These are phyloP conservation scores for Nomada flava DNA, from an alignment of 2,888 invertebrate species.

Conservation along the genomic window DNA sequence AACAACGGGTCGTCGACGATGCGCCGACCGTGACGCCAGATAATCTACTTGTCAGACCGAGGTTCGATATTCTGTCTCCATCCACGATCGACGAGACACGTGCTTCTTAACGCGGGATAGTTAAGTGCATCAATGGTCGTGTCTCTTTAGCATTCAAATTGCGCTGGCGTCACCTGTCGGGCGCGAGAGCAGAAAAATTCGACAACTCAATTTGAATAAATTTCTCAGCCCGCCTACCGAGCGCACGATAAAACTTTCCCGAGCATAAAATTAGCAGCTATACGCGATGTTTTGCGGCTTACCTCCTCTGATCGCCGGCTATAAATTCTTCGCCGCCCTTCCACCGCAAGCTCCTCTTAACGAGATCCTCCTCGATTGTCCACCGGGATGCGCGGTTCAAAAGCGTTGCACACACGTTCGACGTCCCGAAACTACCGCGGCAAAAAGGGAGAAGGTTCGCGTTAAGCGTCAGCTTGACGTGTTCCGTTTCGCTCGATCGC, in stretches of 20 bases:
- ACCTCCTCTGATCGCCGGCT: constrained; percentile 45
- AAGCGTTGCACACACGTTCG: constrained; percentile 1
- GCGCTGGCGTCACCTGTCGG: constrained; percentile 48
- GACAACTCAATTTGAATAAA: constrained; percentile 65
- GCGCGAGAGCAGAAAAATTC: constrained; percentile 47
- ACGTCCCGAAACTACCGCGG: neutral
- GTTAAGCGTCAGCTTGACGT: neutral
- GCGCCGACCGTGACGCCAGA: constrained; percentile 43
- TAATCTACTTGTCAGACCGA: constrained; percentile 47
- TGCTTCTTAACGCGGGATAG: constrained; percentile 38
- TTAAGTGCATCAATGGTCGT: constrained; percentile 33
- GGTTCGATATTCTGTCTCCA: constrained; percentile 38
- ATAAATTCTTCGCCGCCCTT: constrained; percentile 28
- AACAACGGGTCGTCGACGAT: constrained; percentile 33
- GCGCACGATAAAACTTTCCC: constrained; percentile 39
- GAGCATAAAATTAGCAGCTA: constrained; percentile 53
- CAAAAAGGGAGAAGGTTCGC: neutral
- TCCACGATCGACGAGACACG: constrained; percentile 22
- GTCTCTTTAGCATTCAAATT: constrained; percentile 55
- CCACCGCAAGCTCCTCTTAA: constrained; percentile 12
- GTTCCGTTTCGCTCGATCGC: neutral
- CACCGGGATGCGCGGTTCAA: neutral
- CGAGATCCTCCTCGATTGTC: constrained; percentile 34
- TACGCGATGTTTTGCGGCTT: constrained; percentile 40
- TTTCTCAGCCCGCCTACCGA: constrained; percentile 37